Evolutionary conservation across 2,797 vertebrate genomes (phyloP).

Genomic region (Valencia hispanica): DNA sequence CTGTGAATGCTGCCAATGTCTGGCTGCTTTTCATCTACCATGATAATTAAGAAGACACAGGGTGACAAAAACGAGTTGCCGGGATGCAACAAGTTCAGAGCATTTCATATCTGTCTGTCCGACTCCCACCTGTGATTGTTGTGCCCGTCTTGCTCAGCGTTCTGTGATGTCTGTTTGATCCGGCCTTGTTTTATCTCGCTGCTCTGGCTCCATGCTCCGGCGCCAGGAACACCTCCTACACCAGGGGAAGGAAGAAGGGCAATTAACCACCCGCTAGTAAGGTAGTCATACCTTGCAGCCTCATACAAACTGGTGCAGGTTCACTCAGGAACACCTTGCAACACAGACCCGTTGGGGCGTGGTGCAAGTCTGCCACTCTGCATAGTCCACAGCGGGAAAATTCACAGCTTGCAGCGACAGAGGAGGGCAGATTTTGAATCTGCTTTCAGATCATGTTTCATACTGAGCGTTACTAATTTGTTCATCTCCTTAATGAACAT

Average conservation of each 20-base stretch:
- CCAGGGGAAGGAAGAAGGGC: constrained; percentile 29
- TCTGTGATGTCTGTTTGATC: constrained; percentile 32
- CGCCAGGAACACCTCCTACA: constrained; percentile 54
- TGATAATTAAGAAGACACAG: constrained; percentile 58
- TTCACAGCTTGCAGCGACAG: constrained; percentile 6
- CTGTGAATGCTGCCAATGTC: constrained; percentile 48
- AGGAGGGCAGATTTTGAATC: constrained; percentile 28
- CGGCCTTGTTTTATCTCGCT: constrained; percentile 43
- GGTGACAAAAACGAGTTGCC: constrained; percentile 32
- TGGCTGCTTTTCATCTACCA: constrained; percentile 43
- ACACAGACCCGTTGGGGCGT: constrained; percentile 19
- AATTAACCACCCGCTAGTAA: constrained; percentile 70
- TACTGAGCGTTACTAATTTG: constrained; percentile 54
- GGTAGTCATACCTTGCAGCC: constrained; percentile 26
- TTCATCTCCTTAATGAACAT: constrained; percentile 71
- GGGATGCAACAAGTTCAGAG: constrained; percentile 30
- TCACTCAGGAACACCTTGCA: constrained; percentile 17
- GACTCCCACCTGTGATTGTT: constrained; percentile 23
- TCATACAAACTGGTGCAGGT: constrained; percentile 34
- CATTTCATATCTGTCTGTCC: constrained; percentile 26
- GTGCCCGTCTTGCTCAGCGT: constrained; percentile 29
- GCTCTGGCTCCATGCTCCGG: constrained; percentile 38
- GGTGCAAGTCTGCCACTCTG: constrained; percentile 14
- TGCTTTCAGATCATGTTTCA: constrained; percentile 57
- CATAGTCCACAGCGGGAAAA: constrained; percentile 13